These are phyloP conservation scores for Glyphotaelius pellucidus DNA, from an alignment of 2,888 invertebrate genomes.

Conservation along the genomic window DNA sequence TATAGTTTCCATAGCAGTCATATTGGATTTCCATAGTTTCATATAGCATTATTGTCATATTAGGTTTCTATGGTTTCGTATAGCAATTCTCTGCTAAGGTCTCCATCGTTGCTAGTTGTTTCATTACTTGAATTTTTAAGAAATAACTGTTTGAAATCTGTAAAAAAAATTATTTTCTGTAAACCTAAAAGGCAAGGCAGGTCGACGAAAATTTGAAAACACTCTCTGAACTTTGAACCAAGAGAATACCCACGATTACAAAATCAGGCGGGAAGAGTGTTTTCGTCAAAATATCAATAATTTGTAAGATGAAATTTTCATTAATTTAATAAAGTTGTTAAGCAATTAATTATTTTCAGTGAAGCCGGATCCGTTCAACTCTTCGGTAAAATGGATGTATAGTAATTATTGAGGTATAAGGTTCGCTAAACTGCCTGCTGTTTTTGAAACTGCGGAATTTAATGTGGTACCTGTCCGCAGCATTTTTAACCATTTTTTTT, in stretches of 20 bases:
- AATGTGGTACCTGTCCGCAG: not conserved
- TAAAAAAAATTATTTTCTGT: not conserved
- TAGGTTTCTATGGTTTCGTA: too few species aligned
- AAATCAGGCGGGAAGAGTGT: not conserved
- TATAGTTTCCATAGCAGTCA: too few species aligned
- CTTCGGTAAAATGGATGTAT: not conserved
- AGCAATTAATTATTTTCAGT: constrained; percentile 11
- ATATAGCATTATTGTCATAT: too few species aligned
- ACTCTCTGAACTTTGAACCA: not conserved
- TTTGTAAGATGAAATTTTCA: not conserved
- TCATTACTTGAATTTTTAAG: too few species aligned
- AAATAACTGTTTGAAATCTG: too few species aligned
- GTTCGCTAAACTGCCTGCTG: not conserved
- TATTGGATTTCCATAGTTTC: too few species aligned
- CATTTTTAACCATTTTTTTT: not conserved
- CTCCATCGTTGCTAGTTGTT: too few species aligned
- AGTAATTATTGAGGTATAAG: not conserved
- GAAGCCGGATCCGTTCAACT: constrained; percentile 19
- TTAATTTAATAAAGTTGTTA: constrained; percentile 15
- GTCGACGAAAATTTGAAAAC: not conserved
- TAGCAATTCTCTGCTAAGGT: too few species aligned
- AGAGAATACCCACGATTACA: not conserved
- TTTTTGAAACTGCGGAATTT: not conserved
- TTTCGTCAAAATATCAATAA: constrained; percentile 21
- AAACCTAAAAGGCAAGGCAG: not conserved